Conservation (phyloP, 2,797 vertebrate species). For the Merluccius polli region DNA sequence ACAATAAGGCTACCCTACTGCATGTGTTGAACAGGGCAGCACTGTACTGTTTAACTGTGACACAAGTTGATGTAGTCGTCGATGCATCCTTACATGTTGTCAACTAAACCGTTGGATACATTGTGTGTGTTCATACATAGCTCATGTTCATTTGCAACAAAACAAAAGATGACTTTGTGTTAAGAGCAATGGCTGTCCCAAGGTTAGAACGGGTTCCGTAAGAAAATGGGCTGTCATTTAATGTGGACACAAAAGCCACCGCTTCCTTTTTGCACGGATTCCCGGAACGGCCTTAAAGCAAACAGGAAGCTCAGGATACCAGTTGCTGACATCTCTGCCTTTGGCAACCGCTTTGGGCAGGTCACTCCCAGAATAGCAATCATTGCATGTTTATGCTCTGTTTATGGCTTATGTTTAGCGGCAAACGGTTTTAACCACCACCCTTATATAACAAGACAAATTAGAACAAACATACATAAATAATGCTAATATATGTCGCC, state of each 20-base stretch:
- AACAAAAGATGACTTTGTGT: background rate
- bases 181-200: background rate
- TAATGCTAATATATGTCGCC: slow-evolving; percentile 11
- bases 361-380: slow-evolving; percentile 20
- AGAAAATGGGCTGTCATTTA: background rate
- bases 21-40: background rate
- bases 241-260: background rate
- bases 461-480: slow-evolving; percentile 5
- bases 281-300: slow-evolving; percentile 17
- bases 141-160: background rate
- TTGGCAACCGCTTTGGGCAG: slow-evolving; percentile 10
- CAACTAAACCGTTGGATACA: background rate
- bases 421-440: slow-evolving; percentile 1
- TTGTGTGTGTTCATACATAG: background rate
- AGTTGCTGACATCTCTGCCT: slow-evolving; percentile 31
- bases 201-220: background rate
- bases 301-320: slow-evolving; percentile 13
- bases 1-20: background rate
- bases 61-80: background rate
- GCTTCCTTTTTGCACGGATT: slow-evolving; percentile 1
- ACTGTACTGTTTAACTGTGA: background rate
- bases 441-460: slow-evolving; percentile 11
- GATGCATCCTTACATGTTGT: background rate
- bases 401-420: slow-evolving; percentile 15
- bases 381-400: slow-evolving; percentile 26